Conservation (phyloP, 1,140 invertebrate genomes). For the Penaeus chinensis region DNA sequence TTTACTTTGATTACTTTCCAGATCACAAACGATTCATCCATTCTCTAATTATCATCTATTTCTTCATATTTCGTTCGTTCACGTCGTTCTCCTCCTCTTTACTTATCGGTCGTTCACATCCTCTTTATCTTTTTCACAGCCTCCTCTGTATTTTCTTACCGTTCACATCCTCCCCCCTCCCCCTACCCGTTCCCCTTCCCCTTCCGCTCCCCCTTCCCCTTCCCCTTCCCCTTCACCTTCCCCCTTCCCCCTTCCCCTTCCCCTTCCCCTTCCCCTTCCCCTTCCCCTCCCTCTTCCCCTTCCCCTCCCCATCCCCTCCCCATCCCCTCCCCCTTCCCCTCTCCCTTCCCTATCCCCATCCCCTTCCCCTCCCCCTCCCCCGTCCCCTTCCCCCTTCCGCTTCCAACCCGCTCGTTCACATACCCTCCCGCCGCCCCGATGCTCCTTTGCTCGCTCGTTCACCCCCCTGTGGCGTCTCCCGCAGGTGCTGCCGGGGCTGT, state of each 20-base stretch:
- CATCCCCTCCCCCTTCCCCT: background rate
- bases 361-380: too few species aligned
- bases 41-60: too few species aligned
- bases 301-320: background rate
- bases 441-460: background rate
- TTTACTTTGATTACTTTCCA: too few species aligned
- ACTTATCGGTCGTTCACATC: too few species aligned
- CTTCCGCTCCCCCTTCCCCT: background rate
- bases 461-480: conserved; percentile 51
- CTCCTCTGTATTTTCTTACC: too few species aligned
- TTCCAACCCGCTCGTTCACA: background rate
- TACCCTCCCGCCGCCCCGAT: background rate
- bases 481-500: conserved; percentile 87
- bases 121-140: too few species aligned
- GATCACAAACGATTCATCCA: too few species aligned
- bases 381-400: too few species aligned
- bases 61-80: too few species aligned
- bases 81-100: too few species aligned
- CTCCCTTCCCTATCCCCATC: background rate
- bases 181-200: background rate
- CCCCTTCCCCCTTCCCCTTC: background rate
- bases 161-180: too few species aligned
- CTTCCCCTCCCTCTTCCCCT: rapidly evolving
- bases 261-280: background rate
- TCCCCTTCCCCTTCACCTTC: too few species aligned